Evolutionary conservation across 1,140 invertebrate species (phyloP).

Genomic region (Eueides isabella): DNA sequence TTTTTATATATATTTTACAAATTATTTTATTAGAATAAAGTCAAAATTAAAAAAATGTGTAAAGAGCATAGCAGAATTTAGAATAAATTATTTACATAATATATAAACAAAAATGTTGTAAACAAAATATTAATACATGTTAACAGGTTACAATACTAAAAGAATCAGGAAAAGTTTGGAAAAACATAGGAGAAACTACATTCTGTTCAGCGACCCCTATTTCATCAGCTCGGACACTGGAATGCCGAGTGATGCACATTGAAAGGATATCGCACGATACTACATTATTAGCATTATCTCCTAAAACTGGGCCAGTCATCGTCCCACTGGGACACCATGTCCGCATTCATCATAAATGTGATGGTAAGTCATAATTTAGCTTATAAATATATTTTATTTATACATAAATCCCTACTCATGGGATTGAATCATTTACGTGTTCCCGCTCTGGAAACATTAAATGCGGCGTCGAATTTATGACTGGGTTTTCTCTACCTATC

Average conservation of each 20-base stretch:
- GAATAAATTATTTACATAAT: neutral
- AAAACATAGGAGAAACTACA: conserved; percentile 56
- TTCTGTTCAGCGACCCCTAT: conserved; percentile 49
- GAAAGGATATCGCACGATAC: conserved; percentile 65
- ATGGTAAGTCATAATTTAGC: conserved; percentile 43
- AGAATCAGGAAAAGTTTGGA: conserved; percentile 59
- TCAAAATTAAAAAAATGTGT: too few species aligned
- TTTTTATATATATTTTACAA: too few species aligned
- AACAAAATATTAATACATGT: neutral
- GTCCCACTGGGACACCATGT: conserved; percentile 71
- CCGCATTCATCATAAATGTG: conserved; percentile 55
- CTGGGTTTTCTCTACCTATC: too few species aligned
- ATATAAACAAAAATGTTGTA: neutral
- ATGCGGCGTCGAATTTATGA: too few species aligned
- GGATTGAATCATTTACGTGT: too few species aligned
- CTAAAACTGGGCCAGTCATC: conserved; percentile 56
- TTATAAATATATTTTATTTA: neutral
- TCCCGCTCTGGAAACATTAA: too few species aligned
- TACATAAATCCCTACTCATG: neutral
- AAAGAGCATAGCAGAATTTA: too few species aligned
- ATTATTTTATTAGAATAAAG: too few species aligned
- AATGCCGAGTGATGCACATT: conserved; percentile 56
- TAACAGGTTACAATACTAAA: conserved; percentile 61
- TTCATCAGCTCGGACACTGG: conserved; percentile 55
- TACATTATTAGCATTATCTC: conserved; percentile 53